Base-by-base conservation (phyloP, 2,888 invertebrate genomes). In the Selenia dentaria region DNA sequence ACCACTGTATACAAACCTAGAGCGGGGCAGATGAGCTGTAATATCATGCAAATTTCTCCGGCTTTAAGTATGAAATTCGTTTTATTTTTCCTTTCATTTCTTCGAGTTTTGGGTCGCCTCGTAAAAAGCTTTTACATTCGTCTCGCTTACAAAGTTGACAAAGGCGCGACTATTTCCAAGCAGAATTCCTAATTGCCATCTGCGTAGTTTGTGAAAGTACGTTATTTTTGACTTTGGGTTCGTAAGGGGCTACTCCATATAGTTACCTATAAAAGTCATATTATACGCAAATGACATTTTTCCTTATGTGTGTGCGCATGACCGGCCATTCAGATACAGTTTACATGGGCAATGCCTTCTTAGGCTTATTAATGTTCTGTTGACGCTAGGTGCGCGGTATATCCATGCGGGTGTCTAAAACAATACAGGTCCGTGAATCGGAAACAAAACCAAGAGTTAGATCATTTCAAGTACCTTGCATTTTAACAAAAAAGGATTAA, bases 21-120 rank as follows among this genome's bases (percentile, higher is more conserved):
- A 54, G 51, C 56, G 52, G 52, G 55, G 62, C 67, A 70, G 72
- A 79, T 78, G 77, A 83, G 76, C 74, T 64, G 75, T 81, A 83
- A 84, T 84, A 83, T 84, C 75, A 86, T 87, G 85, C 78, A 86
- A 86, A 87, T 85, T 81, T 76, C 59, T 64, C 61, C 67, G 65
- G 72, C 72, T 74, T 79, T 78, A 78, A 83, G 79, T 78, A 82
- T 75, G 73, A 80, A 82, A 77, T 74, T 76, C 70, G 58, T 80
- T 83, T 78, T 77, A 73, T 76, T 79, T 81, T 80, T 74, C 63
- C 69, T 70, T 74, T 69, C 64, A 65, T 82, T 79, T 70, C 71
- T 77, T 77, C 62, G 50, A 57, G 69, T 72, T 74, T 79, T 58
- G 70, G 74, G 73, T 72, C 64, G 74, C 65, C 65, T 70, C 77